phyloP scores from a whole-genome alignment of 2,888 invertebrate genomes.

The Plagiodera versicolora region DNA sequence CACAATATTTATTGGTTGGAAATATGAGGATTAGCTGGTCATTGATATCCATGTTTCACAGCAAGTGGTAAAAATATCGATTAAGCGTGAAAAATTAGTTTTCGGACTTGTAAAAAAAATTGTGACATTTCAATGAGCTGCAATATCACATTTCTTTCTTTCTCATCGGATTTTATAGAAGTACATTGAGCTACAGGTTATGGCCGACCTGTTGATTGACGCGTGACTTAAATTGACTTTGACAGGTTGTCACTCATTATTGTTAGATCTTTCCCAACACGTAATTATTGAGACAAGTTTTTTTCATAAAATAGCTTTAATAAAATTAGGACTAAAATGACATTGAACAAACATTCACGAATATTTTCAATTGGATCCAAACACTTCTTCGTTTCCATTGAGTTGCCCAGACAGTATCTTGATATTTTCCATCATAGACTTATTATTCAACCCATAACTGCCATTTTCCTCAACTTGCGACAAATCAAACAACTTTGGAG shows the following conservation, averaged over 20 bases:
- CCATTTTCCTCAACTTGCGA: constrained; percentile 9
- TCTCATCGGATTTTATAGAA: too few species aligned
- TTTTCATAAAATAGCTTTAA: too few species aligned
- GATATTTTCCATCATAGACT: constrained; percentile 35
- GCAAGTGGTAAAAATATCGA: constrained; percentile 2
- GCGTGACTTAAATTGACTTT: too few species aligned
- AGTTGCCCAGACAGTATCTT: constrained; percentile 35
- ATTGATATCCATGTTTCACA: constrained; percentile 10
- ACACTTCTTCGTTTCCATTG: constrained; percentile 33
- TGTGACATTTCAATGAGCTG: too few species aligned
- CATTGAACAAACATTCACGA: not conserved
- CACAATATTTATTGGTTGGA: constrained; percentile 9
- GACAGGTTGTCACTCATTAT: too few species aligned
- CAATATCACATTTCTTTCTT: too few species aligned
- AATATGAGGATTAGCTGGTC: constrained; percentile 8
- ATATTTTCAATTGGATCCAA: constrained; percentile 24
- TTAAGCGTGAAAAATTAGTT: not conserved
- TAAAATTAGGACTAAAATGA: too few species aligned
- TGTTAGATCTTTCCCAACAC: too few species aligned
- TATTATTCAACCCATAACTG: constrained; percentile 7
- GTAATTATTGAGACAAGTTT: too few species aligned
- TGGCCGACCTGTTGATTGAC: too few species aligned
- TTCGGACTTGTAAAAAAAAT: not conserved
- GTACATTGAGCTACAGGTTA: not conserved
- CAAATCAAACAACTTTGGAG: constrained; percentile 11